Base-by-base conservation (phyloP, 1,140 invertebrate genomes). In the Drosophila bifasciata region DNA sequence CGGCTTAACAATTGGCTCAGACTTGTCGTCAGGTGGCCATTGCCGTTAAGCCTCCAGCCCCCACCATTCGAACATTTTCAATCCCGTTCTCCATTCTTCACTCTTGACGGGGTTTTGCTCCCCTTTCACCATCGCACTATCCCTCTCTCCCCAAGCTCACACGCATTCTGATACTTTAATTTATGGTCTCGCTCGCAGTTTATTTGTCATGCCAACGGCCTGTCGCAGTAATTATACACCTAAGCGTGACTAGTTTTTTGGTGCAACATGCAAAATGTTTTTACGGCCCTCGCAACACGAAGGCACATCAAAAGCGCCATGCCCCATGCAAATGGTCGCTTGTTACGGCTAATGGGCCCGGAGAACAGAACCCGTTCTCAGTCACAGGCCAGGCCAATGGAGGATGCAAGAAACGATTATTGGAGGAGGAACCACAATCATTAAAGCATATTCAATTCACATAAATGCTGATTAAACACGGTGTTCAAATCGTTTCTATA, bases 141-240 rank as follows among this genome's bases (percentile, higher is more conserved):
- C n/a, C n/a, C n/a, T n/a, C n/a, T n/a, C n/a, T n/a, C n/a, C n/a
- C n/a, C n/a, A n/a, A n/a, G n/a, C n/a, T 41, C 56, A 48, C 81
- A 86, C 77, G 83, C 69, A 86, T 83, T 86, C 76, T 88, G 84
- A 88, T 88, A 88, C 83, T 83, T 71, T 83, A 88, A 88, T 88
- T 88, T 88, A 88, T 88, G 83, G 78, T 59, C 64, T 77, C 71
- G 55, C 56, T 62, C 62, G 73, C 78, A 69, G 75, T 72, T 84
- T 84, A 84, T 85, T 88, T 67, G 75, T 78, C 81, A 86, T 77
- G 81, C 73, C 80, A 85, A 76, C 43, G 68, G 67, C 59, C 70
- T 74, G 61, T 75, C 72, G 62, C 50, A 36, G 64, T 76, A 76
- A 76, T 76, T 76, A 76, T 76, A 76, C 55, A 76, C 74, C 75